Percentiles rank a stretch among this genome's conserved stretches.
Evolutionary conservation across 2,888 invertebrate genomes (phyloP).

Genomic region (Tanytarsus gracilentus): DNA sequence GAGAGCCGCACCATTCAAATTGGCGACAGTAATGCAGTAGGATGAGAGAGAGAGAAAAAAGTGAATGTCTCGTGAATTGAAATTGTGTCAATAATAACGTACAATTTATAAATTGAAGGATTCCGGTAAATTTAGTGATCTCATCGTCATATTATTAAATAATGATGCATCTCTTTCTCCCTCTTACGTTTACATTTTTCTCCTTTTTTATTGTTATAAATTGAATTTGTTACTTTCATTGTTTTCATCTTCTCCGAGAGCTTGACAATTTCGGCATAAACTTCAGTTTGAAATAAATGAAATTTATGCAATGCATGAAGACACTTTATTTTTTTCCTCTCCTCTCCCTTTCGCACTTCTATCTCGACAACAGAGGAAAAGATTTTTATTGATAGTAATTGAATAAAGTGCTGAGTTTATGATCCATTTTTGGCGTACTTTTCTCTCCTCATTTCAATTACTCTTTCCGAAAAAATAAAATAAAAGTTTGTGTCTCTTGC

Average conservation of each 20-base stretch:
- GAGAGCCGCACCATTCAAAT: too few relatives aligned
- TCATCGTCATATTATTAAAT: constrained; percentile 27
- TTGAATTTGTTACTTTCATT: constrained; percentile 29
- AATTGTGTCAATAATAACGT: constrained; percentile 28
- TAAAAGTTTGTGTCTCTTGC: not conserved
- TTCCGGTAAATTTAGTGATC: constrained; percentile 29
- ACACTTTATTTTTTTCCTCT: constrained; percentile 13
- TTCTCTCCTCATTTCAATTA: not conserved
- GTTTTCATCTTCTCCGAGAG: constrained; percentile 8
- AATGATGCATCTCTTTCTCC: constrained; percentile 19
- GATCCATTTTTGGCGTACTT: constrained; percentile 14
- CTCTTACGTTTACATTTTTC: constrained; percentile 8
- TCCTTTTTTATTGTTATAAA: constrained; percentile 28
- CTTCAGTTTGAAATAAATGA: too few relatives aligned
- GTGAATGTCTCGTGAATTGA: too few relatives aligned
- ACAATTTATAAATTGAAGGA: constrained; percentile 32
- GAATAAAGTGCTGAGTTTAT: constrained; percentile 29
- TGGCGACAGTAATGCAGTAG: too few relatives aligned
- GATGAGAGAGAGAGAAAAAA: too few relatives aligned
- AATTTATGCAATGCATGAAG: constrained; percentile 8
- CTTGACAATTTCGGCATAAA: too few relatives aligned
- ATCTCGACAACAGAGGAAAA: not conserved
- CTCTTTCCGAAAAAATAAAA: not conserved
- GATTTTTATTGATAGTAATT: constrained; percentile 29
- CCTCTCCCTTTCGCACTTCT: constrained; percentile 2